Evolutionary conservation across 2,113 vertebrate genomes (phyloP).

Genomic region (Calyptomena viridis): DNA sequence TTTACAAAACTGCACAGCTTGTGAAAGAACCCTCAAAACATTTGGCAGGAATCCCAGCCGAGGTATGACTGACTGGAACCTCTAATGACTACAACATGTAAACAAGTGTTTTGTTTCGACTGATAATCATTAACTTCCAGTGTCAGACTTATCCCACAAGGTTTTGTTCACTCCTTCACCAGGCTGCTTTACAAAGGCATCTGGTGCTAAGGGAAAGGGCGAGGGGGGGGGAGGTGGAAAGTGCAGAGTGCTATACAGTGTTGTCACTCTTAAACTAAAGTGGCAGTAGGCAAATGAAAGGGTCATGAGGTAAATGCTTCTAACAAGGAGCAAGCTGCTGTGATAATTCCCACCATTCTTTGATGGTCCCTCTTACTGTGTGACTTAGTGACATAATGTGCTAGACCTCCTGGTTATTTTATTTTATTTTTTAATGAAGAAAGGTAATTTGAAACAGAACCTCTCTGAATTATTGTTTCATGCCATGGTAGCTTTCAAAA

Average conservation of each 20-base stretch:
- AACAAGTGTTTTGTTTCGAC: conserved; percentile 85
- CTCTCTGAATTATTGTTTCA: conserved; percentile 12
- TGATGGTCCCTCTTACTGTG: conserved; percentile 65
- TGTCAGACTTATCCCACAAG: conserved; percentile 78
- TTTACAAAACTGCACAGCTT: conserved; percentile 85
- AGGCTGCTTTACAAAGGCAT: conserved; percentile 72
- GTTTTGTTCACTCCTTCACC: conserved; percentile 72
- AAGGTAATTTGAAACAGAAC: conserved; percentile 37
- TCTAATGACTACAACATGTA: conserved; percentile 83
- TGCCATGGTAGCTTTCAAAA: not conserved
- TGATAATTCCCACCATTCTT: conserved; percentile 72
- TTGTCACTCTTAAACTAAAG: conserved; percentile 71
- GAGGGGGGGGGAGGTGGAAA: not conserved
- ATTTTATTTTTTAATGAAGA: conserved; percentile 57
- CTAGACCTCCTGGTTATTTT: conserved; percentile 65
- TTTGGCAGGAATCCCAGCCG: conserved; percentile 84
- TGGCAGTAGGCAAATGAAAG: conserved; percentile 67
- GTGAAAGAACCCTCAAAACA: conserved; percentile 82
- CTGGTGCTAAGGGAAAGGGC: conserved; percentile 69
- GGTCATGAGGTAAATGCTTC: conserved; percentile 60
- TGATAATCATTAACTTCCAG: conserved; percentile 83
- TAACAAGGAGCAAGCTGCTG: conserved; percentile 65
- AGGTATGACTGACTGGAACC: conserved; percentile 82
- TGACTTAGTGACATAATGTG: conserved; percentile 69
- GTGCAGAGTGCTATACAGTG: conserved; percentile 39